A percentile compares a stretch with the other conserved stretches of the same genome.
phyloP scores from a whole-genome alignment of 2,113 vertebrate species.

The Anser cygnoides region DNA sequence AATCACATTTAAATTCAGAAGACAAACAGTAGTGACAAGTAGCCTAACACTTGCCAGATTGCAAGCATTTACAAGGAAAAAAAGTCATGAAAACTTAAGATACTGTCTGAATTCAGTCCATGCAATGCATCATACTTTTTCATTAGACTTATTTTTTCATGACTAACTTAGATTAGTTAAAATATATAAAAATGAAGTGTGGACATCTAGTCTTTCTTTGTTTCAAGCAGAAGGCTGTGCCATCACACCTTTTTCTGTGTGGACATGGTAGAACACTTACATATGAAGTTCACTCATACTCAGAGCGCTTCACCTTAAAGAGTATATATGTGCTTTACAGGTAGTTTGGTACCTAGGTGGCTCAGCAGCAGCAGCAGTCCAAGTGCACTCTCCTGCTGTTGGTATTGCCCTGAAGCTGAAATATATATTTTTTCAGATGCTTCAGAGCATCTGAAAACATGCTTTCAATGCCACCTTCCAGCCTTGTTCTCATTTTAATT shows the following conservation, averaged over 20 bases:
- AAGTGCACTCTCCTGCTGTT: not conserved
- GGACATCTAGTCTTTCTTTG: not conserved
- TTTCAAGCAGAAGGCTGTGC: not conserved
- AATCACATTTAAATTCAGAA: not conserved
- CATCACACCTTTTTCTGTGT: not conserved
- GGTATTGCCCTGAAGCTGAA: fast-evolving
- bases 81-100: not conserved
- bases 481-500: not conserved
- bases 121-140: not conserved
- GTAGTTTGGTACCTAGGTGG: not conserved
- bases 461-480: not conserved
- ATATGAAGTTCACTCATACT: not conserved
- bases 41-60: not conserved
- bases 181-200: not conserved
- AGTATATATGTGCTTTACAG: not conserved
- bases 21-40: not conserved
- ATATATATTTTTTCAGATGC: not conserved
- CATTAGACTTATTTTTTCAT: no score
- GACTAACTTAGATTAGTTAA: not conserved
- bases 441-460: not conserved
- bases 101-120: not conserved
- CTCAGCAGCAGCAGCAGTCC: not conserved
- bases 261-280: not conserved
- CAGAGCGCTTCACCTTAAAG: not conserved
- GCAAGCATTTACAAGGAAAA: not conserved